phyloP scores from a whole-genome alignment of 2,113 vertebrate species.

The Uria lomvia region DNA sequence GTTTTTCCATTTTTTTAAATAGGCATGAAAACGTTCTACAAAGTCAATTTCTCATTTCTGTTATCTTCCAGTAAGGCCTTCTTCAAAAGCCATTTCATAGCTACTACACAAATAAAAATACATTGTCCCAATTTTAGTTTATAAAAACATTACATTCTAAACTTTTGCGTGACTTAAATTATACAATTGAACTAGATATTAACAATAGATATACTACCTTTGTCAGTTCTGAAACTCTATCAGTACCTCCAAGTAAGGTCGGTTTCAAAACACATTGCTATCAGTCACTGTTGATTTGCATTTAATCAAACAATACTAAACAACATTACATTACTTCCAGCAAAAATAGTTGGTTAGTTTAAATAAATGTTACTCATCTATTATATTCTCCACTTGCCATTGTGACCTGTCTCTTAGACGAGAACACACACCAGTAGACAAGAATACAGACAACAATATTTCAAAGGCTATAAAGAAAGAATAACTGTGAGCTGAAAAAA shows the following conservation, averaged over 20 bases:
- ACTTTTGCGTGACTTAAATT: not conserved
- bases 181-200: not conserved
- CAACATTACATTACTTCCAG: not conserved
- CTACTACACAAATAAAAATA: not conserved
- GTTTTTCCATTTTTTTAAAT: conserved; percentile 35
- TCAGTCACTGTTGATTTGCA: not conserved
- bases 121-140: not conserved
- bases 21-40: conserved; percentile 23
- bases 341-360: not conserved
- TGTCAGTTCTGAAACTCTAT: not conserved
- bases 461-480: not conserved
- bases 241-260: not conserved
- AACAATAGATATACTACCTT: not conserved
- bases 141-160: not conserved
- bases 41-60: not conserved
- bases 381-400: not conserved
- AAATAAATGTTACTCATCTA: not conserved
- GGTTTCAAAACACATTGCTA: not conserved
- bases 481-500: not conserved
- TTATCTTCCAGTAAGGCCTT: not conserved
- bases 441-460: not conserved
- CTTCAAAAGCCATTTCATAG: not conserved
- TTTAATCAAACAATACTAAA: not conserved
- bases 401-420: not conserved
- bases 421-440: not conserved